Conservation (phyloP, 2,888 invertebrate genomes). For the Eristalinus aeneus region DNA sequence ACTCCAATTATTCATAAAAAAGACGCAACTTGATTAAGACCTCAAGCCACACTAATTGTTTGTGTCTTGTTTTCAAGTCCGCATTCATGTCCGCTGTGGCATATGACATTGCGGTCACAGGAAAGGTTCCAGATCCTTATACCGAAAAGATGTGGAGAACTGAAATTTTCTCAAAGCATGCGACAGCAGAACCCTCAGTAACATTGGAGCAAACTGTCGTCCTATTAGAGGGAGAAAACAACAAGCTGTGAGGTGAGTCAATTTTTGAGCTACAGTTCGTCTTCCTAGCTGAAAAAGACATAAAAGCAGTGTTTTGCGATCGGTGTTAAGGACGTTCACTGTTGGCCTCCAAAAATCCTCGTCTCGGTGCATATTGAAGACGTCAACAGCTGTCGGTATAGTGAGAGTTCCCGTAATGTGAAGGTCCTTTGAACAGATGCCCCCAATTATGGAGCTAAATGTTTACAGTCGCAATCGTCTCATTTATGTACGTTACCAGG, state of each 20-base stretch:
- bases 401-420: constrained; percentile 50
- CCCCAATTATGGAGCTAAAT: constrained; percentile 69
- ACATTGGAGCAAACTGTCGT: constrained; percentile 76
- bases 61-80: too few species aligned
- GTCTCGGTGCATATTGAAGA: constrained; percentile 72
- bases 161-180: constrained; percentile 76
- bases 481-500: constrained; percentile 73
- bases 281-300: constrained; percentile 74
- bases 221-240: constrained; percentile 68
- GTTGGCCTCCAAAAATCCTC: constrained; percentile 73
- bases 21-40: too few species aligned
- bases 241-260: neutral
- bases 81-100: too few species aligned
- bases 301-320: constrained; percentile 73
- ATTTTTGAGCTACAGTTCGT: constrained; percentile 67
- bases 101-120: too few species aligned
- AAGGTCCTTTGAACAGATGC: constrained; percentile 56
- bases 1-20: too few species aligned
- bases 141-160: constrained; percentile 75
- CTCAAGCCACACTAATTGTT: too few species aligned
- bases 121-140: constrained; percentile 73
- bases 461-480: constrained; percentile 72
- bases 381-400: constrained; percentile 64
- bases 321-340: constrained; percentile 72
- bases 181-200: constrained; percentile 75